Evolutionary conservation across 1,140 invertebrate genomes (phyloP).

Genomic region (Eriocheir sinensis): DNA sequence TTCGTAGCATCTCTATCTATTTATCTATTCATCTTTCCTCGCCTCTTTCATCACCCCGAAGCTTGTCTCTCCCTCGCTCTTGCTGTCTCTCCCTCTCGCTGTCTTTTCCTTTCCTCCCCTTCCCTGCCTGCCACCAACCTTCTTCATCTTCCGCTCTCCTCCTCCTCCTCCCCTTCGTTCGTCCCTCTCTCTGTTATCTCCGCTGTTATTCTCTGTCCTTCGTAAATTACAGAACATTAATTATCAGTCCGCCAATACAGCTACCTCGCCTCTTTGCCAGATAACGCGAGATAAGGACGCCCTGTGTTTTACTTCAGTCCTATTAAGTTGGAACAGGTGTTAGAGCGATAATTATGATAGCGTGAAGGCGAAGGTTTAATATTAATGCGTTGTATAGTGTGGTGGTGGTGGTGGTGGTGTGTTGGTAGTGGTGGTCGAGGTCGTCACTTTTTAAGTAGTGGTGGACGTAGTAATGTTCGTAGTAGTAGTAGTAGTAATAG

Average conservation of each 20-base stretch:
- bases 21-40: neutral
- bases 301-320: neutral
- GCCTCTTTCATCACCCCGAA: neutral
- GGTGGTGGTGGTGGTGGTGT: neutral
- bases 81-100: neutral
- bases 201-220: neutral
- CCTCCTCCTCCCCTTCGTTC: neutral
- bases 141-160: neutral
- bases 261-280: neutral
- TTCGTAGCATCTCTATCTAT: neutral
- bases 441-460: neutral
- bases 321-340: conserved; percentile 13
- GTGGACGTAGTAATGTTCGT: neutral
- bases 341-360: neutral
- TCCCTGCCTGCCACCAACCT: neutral
- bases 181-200: neutral
- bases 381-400: neutral
- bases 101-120: neutral
- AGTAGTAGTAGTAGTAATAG: neutral
- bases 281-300: neutral
- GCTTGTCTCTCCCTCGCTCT: neutral
- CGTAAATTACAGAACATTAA: conserved; percentile 26
- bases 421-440: neutral
- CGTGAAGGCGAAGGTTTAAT: neutral
- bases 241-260: conserved; percentile 11